Conservation (phyloP, 92 coral and sea anemone species). For the Desmophyllum pertusum region DNA sequence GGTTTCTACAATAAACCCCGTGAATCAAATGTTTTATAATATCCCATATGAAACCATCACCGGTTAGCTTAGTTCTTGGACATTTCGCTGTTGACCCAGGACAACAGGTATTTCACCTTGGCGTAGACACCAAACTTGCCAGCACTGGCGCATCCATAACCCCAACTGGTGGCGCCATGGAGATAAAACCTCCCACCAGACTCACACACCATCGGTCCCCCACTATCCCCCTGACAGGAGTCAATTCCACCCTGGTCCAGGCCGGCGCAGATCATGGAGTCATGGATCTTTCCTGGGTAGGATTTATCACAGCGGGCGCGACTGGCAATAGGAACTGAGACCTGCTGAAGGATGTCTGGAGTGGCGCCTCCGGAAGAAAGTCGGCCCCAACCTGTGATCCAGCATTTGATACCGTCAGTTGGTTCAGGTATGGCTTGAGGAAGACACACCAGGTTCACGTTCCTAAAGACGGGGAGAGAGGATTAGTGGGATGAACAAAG, state of each 20-base stretch:
- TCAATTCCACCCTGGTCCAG: constrained; percentile 68
- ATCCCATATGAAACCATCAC: not conserved
- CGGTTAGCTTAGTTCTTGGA: constrained; percentile 29
- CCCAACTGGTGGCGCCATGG: constrained; percentile 75
- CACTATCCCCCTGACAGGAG: constrained; percentile 72
- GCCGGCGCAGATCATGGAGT: constrained; percentile 76
- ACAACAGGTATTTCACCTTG: constrained; percentile 49
- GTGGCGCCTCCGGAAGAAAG: constrained; percentile 65
- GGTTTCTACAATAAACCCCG: not conserved
- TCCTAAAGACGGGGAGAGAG: not conserved
- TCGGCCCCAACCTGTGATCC: constrained; percentile 80
- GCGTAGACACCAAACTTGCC: constrained; percentile 76
- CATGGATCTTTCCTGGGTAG: constrained; percentile 63
- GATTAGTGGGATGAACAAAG: not conserved
- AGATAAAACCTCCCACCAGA: constrained; percentile 53
- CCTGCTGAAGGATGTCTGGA: constrained; percentile 63
- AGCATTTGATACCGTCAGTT: constrained; percentile 51
- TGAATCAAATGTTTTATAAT: not conserved
- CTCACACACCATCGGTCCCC: constrained; percentile 74
- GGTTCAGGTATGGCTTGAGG: constrained; percentile 53
- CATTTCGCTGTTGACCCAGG: constrained; percentile 46
- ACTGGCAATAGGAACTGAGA: constrained; percentile 57
- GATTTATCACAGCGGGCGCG: constrained; percentile 57
- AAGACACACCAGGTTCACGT: constrained; percentile 49
- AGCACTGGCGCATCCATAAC: constrained; percentile 62